These are phyloP conservation scores for Tenthredo distinguenda DNA, from an alignment of 2,888 invertebrate species.

Conservation along the genomic window DNA sequence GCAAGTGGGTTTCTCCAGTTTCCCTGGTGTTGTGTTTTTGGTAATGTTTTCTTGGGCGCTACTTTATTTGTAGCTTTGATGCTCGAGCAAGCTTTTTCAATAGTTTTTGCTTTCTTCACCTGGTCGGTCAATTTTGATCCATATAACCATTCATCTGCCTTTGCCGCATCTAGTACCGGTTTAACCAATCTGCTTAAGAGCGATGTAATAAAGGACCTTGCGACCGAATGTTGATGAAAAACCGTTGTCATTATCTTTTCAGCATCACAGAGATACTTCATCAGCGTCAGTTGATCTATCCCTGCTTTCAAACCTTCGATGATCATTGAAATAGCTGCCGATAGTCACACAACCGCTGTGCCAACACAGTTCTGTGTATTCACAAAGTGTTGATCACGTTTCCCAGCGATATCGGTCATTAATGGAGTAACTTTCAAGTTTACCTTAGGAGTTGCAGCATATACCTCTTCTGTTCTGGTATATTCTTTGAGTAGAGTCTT, in stretches of 20 bases:
- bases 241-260: constrained; percentile 51
- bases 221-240: constrained; percentile 51
- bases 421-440: constrained; percentile 52
- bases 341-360: constrained; percentile 43
- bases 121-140: neutral
- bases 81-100: neutral
- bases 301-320: constrained; percentile 46
- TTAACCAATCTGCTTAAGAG: constrained; percentile 37
- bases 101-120: neutral
- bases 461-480: constrained; percentile 49
- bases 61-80: neutral
- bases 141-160: constrained; percentile 23
- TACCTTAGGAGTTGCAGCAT: constrained; percentile 53
- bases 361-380: constrained; percentile 53
- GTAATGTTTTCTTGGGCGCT: neutral
- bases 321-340: constrained; percentile 53
- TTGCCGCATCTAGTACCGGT: neutral
- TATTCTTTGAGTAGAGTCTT: constrained; percentile 53
- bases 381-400: constrained; percentile 51
- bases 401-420: constrained; percentile 50
- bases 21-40: neutral
- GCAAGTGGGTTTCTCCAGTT: constrained; percentile 15
- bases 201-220: constrained; percentile 50
- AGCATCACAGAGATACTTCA: constrained; percentile 52
- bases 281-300: constrained; percentile 45